Conservation (phyloP, 2,113 vertebrate species). For the Empidonax traillii region DNA sequence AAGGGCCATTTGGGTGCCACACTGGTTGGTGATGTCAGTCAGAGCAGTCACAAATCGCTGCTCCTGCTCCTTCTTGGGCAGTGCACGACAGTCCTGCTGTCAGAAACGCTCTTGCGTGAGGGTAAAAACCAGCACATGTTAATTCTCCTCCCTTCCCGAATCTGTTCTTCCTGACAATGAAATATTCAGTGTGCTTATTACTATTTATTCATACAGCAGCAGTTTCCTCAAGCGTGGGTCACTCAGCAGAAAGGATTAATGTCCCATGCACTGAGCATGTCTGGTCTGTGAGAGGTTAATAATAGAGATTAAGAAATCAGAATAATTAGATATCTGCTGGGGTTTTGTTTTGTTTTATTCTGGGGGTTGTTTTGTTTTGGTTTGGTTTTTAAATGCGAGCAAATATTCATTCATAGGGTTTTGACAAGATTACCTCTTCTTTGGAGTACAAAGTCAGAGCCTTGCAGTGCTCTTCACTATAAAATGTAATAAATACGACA, state of each 20-base stretch:
- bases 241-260: not conserved
- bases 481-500: not conserved
- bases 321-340: not conserved
- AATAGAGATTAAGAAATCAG: not conserved
- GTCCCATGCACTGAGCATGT: not conserved
- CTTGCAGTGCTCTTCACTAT: not conserved
- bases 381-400: not conserved
- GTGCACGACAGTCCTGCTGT: not conserved
- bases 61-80: not conserved
- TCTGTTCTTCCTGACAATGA: not conserved
- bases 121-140: not conserved
- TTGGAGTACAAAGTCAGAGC: not conserved
- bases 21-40: not conserved
- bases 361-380: not conserved
- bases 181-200: not conserved
- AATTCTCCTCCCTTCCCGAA: not conserved
- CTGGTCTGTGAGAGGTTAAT: not conserved
- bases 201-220: not conserved
- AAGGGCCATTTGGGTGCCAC: not conserved
- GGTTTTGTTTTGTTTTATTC: not conserved
- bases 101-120: not conserved
- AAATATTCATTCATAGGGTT: not conserved
- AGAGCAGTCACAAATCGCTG: not conserved
- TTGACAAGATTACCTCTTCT: not conserved
- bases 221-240: not conserved